Percentiles rank a stretch among this genome's conserved stretches.
phyloP scores from a whole-genome alignment of 2,888 invertebrate species.

The Athalia cordata region DNA sequence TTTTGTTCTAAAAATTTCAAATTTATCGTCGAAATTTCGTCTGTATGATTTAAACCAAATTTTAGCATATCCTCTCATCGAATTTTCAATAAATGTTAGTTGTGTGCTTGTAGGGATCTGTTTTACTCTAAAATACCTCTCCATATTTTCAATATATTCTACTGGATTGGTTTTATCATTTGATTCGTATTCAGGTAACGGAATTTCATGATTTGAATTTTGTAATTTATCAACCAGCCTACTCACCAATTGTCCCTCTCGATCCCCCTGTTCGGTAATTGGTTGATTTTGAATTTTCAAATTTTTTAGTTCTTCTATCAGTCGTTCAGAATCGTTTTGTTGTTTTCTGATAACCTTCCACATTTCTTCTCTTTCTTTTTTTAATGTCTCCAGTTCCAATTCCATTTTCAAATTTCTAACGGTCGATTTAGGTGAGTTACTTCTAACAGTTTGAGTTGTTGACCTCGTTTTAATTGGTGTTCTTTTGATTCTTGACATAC shows the following conservation, averaged over 20 bases:
- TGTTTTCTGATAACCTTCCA: too few species aligned
- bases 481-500: too few species aligned
- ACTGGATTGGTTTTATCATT: conserved; percentile 6
- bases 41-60: conserved; percentile 46
- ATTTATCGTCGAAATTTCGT: neutral
- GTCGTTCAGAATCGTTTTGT: too few species aligned
- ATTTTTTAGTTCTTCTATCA: too few species aligned
- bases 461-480: too few species aligned
- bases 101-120: neutral
- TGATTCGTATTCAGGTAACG: neutral
- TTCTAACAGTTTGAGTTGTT: too few species aligned
- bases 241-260: conserved; percentile 4
- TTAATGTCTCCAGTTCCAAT: too few species aligned
- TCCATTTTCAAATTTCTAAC: too few species aligned
- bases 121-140: conserved; percentile 37
- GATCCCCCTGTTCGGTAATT: neutral
- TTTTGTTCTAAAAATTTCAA: conserved; percentile 9
- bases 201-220: conserved; percentile 2
- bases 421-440: too few species aligned
- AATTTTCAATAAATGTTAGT: conserved; percentile 39
- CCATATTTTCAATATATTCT: conserved; percentile 24
- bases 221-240: conserved; percentile 19
- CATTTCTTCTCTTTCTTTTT: too few species aligned
- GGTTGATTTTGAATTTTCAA: too few species aligned
- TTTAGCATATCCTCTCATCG: conserved; percentile 38